These are phyloP conservation scores for Prochilodus magdalenae DNA, from an alignment of 2,113 vertebrate genomes.

Conservation along the genomic window DNA sequence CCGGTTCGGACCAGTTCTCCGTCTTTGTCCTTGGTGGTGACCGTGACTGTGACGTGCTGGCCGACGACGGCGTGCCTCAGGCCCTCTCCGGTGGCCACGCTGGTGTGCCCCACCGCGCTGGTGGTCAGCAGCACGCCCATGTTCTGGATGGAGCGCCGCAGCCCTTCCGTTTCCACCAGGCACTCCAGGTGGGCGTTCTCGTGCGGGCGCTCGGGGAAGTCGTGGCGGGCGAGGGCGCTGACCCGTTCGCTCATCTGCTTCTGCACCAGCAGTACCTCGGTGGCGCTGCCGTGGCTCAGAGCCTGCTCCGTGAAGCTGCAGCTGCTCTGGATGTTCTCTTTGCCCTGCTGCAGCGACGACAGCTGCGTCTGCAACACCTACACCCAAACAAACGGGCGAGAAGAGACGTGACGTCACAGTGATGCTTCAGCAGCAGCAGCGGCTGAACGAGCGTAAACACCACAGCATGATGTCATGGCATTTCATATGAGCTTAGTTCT, in stretches of 20 bases:
- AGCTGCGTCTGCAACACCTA: conserved; percentile 93
- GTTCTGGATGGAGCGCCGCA: conserved; percentile 93
- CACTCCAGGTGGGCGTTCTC: conserved; percentile 93
- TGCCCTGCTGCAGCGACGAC: conserved; percentile 87
- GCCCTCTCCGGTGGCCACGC: conserved; percentile 92
- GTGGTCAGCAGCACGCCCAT: conserved; percentile 91
- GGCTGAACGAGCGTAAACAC: too few species aligned
- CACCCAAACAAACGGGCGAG: neutral
- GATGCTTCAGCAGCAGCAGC: too few species aligned
- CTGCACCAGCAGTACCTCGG: conserved; percentile 90
- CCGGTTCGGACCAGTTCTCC: conserved; percentile 90
- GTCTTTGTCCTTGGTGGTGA: conserved; percentile 97
- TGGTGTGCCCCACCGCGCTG: conserved; percentile 87
- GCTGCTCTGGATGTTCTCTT: conserved; percentile 94
- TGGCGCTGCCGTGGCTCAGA: conserved; percentile 88
- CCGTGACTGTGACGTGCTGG: conserved; percentile 85
- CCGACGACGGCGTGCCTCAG: conserved; percentile 90
- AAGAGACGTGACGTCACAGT: too few species aligned
- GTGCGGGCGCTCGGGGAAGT: conserved; percentile 89
- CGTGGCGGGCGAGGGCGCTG: conserved; percentile 82
- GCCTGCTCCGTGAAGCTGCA: conserved; percentile 94
- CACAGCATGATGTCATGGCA: too few species aligned
- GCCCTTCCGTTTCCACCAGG: conserved; percentile 86
- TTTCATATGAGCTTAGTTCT: too few species aligned
- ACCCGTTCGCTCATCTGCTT: conserved; percentile 96